Conservation (phyloP, 2,888 invertebrate genomes). For the Ochropleura leucogaster region DNA sequence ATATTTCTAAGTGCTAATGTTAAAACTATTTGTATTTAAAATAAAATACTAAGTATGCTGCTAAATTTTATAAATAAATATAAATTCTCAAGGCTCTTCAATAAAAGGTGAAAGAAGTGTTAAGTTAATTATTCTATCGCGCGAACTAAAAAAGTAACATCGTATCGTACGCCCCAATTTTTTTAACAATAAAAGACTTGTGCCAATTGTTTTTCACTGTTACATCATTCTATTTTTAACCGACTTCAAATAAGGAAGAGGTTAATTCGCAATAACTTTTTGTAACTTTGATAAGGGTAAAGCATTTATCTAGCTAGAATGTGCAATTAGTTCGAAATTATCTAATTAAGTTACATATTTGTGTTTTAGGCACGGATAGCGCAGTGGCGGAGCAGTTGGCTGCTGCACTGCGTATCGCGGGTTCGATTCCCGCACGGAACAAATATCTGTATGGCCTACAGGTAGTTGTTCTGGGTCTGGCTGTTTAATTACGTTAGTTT, state of each 20-base stretch:
- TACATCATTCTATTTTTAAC: background rate
- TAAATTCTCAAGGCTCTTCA: background rate
- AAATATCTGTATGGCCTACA: background rate
- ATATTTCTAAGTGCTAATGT: conserved; percentile 1
- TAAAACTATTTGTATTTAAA: conserved; percentile 1
- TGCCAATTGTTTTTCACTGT: background rate
- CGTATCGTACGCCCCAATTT: background rate
- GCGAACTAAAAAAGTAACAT: background rate
- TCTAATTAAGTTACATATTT: background rate
- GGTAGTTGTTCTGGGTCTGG: background rate
- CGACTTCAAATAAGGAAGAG: background rate
- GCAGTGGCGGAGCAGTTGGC: background rate
- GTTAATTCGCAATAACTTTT: background rate
- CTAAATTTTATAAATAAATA: too few species aligned
- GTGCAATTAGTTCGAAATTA: conserved; percentile 30
- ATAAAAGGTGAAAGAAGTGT: background rate
- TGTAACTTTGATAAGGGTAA: conserved; percentile 5
- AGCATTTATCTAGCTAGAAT: conserved; percentile 4
- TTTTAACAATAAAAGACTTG: background rate
- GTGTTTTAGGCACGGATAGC: background rate
- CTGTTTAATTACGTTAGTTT: too few species aligned
- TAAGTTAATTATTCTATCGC: background rate
- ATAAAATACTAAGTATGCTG: background rate
- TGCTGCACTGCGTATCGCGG: background rate
- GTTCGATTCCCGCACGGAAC: background rate